These are phyloP conservation scores for Melanotus villosus DNA, from an alignment of 2,888 invertebrate genomes.

Conservation along the genomic window DNA sequence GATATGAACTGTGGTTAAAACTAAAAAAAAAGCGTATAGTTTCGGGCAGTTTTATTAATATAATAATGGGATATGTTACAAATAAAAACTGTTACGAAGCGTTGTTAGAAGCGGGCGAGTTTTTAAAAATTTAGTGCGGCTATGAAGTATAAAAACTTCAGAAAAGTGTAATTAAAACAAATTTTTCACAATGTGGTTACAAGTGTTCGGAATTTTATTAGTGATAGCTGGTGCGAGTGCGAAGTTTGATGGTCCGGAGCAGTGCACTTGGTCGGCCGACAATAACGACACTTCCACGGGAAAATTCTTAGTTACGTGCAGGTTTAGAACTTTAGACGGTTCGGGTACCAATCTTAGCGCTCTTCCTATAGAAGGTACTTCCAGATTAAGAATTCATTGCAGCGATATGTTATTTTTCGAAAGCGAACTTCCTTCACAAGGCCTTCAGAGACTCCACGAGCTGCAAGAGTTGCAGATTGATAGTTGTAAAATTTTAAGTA, in stretches of 20 bases:
- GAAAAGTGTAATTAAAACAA: neutral
- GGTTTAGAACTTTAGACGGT: constrained; percentile 79
- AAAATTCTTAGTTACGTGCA: constrained; percentile 75
- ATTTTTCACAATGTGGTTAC: constrained; percentile 70
- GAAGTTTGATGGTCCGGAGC: constrained; percentile 65
- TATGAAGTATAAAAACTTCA: constrained; percentile 34
- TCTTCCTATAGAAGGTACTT: constrained; percentile 79
- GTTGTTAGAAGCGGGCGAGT: neutral
- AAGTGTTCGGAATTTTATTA: constrained; percentile 66
- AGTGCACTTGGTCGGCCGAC: constrained; percentile 69
- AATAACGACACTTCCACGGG: constrained; percentile 69
- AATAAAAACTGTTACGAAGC: neutral
- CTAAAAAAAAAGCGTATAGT: constrained; percentile 1
- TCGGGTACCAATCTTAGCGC: constrained; percentile 78
- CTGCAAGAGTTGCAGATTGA: constrained; percentile 83
- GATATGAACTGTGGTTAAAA: constrained; percentile 33
- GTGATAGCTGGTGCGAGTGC: constrained; percentile 63
- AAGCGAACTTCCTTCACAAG: constrained; percentile 81
- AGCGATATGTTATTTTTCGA: constrained; percentile 84
- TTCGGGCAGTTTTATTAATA: neutral
- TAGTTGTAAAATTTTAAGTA: constrained; percentile 84
- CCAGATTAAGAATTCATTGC: constrained; percentile 82
- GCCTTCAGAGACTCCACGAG: constrained; percentile 80
- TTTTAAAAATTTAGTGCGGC: constrained; percentile 13
- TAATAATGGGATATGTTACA: constrained; percentile 15